Percentiles rank a stretch among this genome's conserved stretches.
Conservation (phyloP, 30 jellyfish, hydroid and myxozoan species). For the Cassiopea xamachana region DNA sequence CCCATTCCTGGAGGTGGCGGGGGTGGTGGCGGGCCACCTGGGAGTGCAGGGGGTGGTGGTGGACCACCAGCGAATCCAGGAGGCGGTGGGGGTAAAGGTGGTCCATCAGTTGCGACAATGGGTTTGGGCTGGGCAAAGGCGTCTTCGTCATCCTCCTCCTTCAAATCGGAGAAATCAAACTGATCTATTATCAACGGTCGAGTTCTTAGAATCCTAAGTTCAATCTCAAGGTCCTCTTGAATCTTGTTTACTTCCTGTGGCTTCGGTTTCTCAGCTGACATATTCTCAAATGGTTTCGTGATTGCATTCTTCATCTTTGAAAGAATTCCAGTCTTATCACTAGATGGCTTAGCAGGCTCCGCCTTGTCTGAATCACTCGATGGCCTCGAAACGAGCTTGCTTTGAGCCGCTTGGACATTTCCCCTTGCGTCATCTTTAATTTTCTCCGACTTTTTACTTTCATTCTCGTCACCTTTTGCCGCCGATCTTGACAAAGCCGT, state of each 20-base stretch:
- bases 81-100: constrained; percentile 78
- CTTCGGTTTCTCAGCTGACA: constrained; percentile 62
- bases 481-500: constrained; percentile 65
- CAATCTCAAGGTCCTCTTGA: constrained; percentile 96
- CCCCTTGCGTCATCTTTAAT: constrained; percentile 72
- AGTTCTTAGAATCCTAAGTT: constrained; percentile 82
- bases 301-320: constrained; percentile 86
- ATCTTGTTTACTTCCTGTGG: constrained; percentile 47
- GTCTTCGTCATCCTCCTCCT: constrained; percentile 94
- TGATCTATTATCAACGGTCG: constrained; percentile 85
- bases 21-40: constrained; percentile 61
- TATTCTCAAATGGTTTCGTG: constrained; percentile 87
- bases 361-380: constrained; percentile 64
- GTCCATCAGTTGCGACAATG: constrained; percentile 53
- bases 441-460: constrained; percentile 28
- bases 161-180: constrained; percentile 93
- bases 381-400: constrained; percentile 64
- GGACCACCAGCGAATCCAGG: background rate
- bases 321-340: constrained; percentile 86
- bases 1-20: constrained; percentile 97
- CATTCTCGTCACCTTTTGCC: constrained; percentile 77
- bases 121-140: constrained; percentile 81
- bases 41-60: constrained; percentile 82
- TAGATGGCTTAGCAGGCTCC: constrained; percentile 61
- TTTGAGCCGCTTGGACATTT: constrained; percentile 79